Evolutionary conservation across 2,113 vertebrate species (phyloP).

Genomic region (Microcebus jonahi): DNA sequence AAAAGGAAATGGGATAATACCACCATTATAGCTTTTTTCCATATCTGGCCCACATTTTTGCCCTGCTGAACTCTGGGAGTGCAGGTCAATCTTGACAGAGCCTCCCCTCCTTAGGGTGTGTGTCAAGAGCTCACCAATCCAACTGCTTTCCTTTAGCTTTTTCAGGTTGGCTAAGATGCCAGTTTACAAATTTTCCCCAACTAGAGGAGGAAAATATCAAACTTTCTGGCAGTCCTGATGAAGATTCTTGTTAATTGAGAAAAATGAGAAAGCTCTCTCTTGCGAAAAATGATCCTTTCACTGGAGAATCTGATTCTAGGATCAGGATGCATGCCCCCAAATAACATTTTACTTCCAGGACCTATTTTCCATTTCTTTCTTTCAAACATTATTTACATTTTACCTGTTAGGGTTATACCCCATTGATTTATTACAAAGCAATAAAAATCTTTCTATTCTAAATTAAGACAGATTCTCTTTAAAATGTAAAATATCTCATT

Average conservation of each 20-base stretch:
- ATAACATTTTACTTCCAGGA: neutral
- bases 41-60: neutral
- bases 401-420: neutral
- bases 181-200: neutral
- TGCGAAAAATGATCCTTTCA: neutral
- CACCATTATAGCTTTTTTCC: neutral
- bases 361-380: neutral
- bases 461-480: neutral
- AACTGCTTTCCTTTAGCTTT: neutral
- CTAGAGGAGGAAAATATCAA: neutral
- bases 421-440: constrained; percentile 16
- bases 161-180: neutral
- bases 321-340: neutral
- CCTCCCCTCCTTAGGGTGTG: neutral
- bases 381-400: neutral
- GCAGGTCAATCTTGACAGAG: neutral
- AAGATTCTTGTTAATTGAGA: neutral
- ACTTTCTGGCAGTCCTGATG: neutral
- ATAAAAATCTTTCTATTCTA: neutral
- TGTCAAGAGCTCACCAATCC: neutral
- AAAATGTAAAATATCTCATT: constrained; percentile 61
- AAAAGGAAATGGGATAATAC: neutral
- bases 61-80: neutral
- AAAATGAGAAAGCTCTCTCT: neutral
- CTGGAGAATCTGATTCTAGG: neutral